Evolutionary conservation across 2,113 vertebrate genomes (phyloP).

Genomic region (Pyxicephalus adspersus): DNA sequence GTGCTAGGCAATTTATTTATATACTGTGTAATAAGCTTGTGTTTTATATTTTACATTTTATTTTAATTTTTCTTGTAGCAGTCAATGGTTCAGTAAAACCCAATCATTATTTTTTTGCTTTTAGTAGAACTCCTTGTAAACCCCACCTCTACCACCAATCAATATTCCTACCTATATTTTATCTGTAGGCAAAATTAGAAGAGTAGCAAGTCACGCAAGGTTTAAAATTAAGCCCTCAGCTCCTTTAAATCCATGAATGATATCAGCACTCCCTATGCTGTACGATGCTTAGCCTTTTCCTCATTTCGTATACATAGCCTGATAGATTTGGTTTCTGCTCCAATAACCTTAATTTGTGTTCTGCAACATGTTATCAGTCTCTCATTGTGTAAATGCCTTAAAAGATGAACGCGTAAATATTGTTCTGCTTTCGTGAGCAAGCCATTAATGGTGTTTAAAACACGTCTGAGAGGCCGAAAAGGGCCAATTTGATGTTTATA

Average conservation of each 20-base stretch:
- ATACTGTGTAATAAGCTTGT: no score
- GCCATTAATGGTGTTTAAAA: slow-evolving; percentile 73
- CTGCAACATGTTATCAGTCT: slow-evolving; percentile 64
- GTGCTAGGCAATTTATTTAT: no score
- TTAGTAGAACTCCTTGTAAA: no score
- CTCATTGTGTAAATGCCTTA: slow-evolving; percentile 65
- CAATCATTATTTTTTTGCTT: no score
- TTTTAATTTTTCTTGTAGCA: no score
- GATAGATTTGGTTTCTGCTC: slow-evolving; percentile 65
- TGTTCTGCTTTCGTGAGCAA: slow-evolving; percentile 71
- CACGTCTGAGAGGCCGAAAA: slow-evolving; percentile 67
- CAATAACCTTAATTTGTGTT: slow-evolving; percentile 70
- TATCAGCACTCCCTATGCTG: slow-evolving; percentile 1
- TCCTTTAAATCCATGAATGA: slow-evolving; percentile 36
- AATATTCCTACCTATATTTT: neutral
- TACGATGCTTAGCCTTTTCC: slow-evolving; percentile 61
- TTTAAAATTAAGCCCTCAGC: neutral
- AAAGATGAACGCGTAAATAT: slow-evolving; percentile 74
- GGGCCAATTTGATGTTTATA: slow-evolving; percentile 66
- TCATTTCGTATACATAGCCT: slow-evolving; percentile 67
- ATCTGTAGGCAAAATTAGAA: neutral
- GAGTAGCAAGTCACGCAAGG: neutral
- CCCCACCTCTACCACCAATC: no score
- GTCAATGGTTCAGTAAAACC: no score
- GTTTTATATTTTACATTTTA: no score